Percentiles rank a stretch among this genome's conserved stretches.
phyloP scores from a whole-genome alignment of 1,140 invertebrate species.

The Dinoponera quadriceps region DNA sequence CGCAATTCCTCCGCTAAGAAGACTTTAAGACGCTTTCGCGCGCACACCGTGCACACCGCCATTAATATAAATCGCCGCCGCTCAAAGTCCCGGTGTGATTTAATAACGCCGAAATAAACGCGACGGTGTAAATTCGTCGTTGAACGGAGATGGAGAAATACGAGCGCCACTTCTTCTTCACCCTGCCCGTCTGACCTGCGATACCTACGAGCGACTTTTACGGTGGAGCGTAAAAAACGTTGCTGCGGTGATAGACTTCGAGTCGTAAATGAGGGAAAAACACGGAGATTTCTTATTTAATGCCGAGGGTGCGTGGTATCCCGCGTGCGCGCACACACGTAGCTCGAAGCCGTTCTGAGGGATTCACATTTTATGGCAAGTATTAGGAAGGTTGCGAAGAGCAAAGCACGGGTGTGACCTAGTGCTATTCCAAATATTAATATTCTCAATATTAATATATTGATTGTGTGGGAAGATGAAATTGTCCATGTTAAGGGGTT shows the following conservation, averaged over 20 bases:
- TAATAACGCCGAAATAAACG: slow-evolving; percentile 42
- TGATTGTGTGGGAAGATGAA: too few species aligned
- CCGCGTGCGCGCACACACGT: too few species aligned
- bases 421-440: too few species aligned
- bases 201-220: neutral
- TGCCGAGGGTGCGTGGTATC: too few species aligned
- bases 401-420: too few species aligned
- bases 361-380: too few species aligned
- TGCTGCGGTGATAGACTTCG: neutral
- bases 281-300: too few species aligned
- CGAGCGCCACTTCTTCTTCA: neutral
- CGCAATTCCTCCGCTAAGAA: slow-evolving; percentile 36
- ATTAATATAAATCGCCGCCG: slow-evolving; percentile 48
- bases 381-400: too few species aligned
- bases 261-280: neutral
- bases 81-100: slow-evolving; percentile 33
- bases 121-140: neutral
- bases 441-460: too few species aligned
- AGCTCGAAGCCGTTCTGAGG: too few species aligned
- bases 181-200: too few species aligned
- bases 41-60: neutral
- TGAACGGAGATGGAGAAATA: slow-evolving; percentile 4
- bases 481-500: neutral
- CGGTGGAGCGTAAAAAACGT: neutral
- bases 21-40: slow-evolving; percentile 28